These are phyloP conservation scores for Daubentonia madagascariensis DNA, from an alignment of 2,113 vertebrate genomes.

Conservation along the genomic window DNA sequence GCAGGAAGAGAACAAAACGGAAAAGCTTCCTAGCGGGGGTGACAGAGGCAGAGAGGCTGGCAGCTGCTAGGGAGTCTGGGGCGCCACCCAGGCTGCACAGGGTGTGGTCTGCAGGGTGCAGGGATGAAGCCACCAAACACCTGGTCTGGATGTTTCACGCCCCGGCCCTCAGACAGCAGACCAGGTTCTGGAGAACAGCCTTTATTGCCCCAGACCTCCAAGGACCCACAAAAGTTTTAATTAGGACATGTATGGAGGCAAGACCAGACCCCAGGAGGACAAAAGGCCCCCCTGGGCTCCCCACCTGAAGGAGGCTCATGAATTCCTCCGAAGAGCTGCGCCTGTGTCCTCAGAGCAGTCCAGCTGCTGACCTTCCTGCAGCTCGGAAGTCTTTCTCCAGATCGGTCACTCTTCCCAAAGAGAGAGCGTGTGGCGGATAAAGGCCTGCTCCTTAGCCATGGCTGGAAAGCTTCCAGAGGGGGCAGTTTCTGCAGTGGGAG, in stretches of 20 bases:
- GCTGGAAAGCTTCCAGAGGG: not conserved
- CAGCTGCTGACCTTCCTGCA: not conserved
- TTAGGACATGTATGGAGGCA: not conserved
- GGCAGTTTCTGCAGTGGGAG: too few species aligned
- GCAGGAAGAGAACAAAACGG: not conserved
- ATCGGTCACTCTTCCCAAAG: not conserved
- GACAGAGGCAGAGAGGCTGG: not conserved
- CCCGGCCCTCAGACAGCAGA: not conserved
- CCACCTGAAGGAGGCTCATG: not conserved
- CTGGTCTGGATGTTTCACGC: too few species aligned
- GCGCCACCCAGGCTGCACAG: rapidly evolving
- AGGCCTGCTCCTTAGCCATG: not conserved
- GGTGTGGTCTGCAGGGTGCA: not conserved
- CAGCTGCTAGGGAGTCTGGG: not conserved
- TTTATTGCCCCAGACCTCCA: not conserved
- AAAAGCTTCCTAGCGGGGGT: not conserved
- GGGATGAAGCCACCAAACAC: not conserved
- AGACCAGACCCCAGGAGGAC: not conserved
- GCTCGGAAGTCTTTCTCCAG: not conserved
- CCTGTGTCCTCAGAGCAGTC: not conserved
- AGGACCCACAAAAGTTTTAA: not conserved
- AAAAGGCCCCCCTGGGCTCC: not conserved
- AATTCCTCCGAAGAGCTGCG: not conserved
- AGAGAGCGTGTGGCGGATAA: not conserved
- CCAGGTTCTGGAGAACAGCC: not conserved